phyloP scores from a whole-genome alignment of 2,797 vertebrate genomes.

The Enteromius trimaculatus region DNA sequence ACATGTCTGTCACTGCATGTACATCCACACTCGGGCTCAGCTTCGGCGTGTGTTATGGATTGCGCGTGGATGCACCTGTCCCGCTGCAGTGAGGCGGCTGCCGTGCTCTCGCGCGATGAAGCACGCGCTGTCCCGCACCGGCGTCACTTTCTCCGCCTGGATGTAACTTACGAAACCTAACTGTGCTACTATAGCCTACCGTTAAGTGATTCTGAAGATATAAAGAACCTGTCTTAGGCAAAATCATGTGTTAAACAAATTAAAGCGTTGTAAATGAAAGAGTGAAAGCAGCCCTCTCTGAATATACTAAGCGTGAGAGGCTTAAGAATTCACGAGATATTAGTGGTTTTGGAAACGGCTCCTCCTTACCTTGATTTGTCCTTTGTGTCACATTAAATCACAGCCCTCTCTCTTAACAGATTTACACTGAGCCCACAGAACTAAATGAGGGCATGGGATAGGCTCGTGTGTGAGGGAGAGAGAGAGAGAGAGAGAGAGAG shows the following conservation, averaged over 20 bases:
- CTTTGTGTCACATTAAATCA: conserved; percentile 39
- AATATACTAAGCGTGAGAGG: neutral
- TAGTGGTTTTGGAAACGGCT: neutral
- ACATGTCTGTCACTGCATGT: conserved; percentile 23
- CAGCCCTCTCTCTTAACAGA: conserved; percentile 6
- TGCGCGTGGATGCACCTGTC: conserved; percentile 56
- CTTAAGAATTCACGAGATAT: conserved; percentile 10
- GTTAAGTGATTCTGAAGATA: neutral
- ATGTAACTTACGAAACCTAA: conserved; percentile 23
- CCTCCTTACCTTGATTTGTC: conserved; percentile 35
- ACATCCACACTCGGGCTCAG: conserved; percentile 18
- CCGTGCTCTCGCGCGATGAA: conserved; percentile 53
- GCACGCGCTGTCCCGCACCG: conserved; percentile 42
- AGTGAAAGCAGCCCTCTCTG: neutral
- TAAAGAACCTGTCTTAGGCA: neutral
- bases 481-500: conserved; percentile 7
- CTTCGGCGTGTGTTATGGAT: conserved; percentile 28
- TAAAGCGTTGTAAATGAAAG: neutral
- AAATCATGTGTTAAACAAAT: neutral
- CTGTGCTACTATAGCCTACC: neutral
- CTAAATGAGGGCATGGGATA: conserved; percentile 36
- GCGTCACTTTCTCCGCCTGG: conserved; percentile 35
- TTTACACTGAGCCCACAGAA: conserved; percentile 23
- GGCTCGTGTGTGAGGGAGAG: neutral
- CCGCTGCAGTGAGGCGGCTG: conserved; percentile 51